Percentiles rank a stretch among this genome's conserved stretches.
These are phyloP conservation scores for Agrenia bidenticulata DNA, from an alignment of 2,888 invertebrate species.

Conservation along the genomic window DNA sequence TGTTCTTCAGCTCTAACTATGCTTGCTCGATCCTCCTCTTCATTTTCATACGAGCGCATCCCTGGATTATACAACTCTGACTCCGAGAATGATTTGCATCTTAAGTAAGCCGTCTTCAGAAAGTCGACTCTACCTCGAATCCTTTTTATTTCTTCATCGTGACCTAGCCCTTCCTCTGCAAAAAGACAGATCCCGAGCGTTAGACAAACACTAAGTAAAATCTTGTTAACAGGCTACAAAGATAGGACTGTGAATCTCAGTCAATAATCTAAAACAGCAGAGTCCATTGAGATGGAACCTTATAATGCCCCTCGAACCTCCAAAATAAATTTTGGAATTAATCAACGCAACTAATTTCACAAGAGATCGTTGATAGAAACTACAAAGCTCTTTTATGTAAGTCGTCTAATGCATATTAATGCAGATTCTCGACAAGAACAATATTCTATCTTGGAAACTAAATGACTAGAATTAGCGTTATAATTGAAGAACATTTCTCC, in stretches of 20 bases:
- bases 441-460: too few relatives aligned
- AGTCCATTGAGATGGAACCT: too few relatives aligned
- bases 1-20: slow-evolving; percentile 25
- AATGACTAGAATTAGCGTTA: too few relatives aligned
- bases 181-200: slow-evolving; percentile 18
- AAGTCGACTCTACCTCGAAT: slow-evolving; percentile 43
- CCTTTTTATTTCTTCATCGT: slow-evolving; percentile 49
- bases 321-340: slow-evolving; percentile 12
- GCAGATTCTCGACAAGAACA: not conserved
- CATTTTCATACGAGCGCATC: slow-evolving; percentile 28
- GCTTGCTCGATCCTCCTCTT: slow-evolving; percentile 31
- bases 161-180: slow-evolving; percentile 46
- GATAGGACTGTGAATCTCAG: too few relatives aligned
- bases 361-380: not conserved
- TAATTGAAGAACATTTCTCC: too few relatives aligned
- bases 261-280: too few relatives aligned
- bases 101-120: slow-evolving; percentile 47
- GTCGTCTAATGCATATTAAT: slow-evolving; percentile 11
- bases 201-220: too few relatives aligned
- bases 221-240: too few relatives aligned
- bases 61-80: slow-evolving; percentile 20
- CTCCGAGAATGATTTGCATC: slow-evolving; percentile 48
- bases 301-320: not conserved
- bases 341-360: slow-evolving; percentile 11
- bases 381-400: slow-evolving; percentile 12